These are phyloP conservation scores for Cataglyphis albicans DNA, from an alignment of 2,888 invertebrate species.

Conservation along the genomic window DNA sequence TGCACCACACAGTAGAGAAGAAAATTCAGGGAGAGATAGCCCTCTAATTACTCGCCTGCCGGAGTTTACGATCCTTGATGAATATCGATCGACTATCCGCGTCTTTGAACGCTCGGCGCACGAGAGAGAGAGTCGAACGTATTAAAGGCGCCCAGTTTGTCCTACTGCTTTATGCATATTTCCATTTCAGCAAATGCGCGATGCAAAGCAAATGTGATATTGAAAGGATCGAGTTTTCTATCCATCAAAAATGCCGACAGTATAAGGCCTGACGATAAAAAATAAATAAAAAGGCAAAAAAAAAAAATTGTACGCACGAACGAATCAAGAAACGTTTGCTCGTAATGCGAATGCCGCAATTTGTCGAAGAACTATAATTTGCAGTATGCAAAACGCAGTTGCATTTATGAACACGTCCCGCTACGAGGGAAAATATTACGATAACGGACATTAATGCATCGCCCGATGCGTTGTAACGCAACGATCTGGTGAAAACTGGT, in stretches of 20 bases:
- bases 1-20: slow-evolving; percentile 27
- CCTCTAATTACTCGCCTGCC: slow-evolving; percentile 43
- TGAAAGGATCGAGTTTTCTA: background rate
- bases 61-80: slow-evolving; percentile 53
- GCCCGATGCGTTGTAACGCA: background rate
- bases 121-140: background rate
- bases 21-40: slow-evolving; percentile 43
- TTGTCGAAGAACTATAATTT: slow-evolving; percentile 1
- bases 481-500: slow-evolving; percentile 21
- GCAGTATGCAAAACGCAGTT: background rate
- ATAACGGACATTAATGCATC: slow-evolving; percentile 11
- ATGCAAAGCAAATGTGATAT: background rate
- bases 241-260: background rate
- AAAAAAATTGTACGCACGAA: background rate
- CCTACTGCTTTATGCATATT: background rate
- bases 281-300: background rate
- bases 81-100: slow-evolving; percentile 44
- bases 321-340: background rate
- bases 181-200: slow-evolving; percentile 5
- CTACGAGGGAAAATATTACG: slow-evolving; percentile 21
- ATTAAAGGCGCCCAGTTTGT: slow-evolving; percentile 1
- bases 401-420: background rate
- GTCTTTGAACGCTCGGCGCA: slow-evolving; percentile 23
- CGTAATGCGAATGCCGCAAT: background rate
- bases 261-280: background rate